Evolutionary conservation across 35 echinoderm and acorn worm genomes (phyloP).

Genomic region (Heliocidaris erythrogramma): DNA sequence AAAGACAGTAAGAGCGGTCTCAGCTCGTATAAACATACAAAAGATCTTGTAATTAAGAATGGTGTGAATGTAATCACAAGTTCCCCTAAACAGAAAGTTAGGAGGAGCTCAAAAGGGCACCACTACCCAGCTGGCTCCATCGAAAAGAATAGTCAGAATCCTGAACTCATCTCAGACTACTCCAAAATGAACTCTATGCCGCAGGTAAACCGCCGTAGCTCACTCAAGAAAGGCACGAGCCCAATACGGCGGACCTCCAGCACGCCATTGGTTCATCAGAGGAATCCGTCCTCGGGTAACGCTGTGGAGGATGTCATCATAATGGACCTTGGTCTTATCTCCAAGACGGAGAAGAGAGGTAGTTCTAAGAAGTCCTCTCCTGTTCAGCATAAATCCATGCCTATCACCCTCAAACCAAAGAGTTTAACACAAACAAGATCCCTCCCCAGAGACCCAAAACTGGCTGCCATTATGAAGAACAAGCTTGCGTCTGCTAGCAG

Average conservation of each 20-base stretch:
- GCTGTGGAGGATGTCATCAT: background rate
- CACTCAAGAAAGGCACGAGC: constrained; percentile 3
- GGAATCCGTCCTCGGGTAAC: background rate
- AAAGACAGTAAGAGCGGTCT: background rate
- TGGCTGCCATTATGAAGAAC: constrained; percentile 57
- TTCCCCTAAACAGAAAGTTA: background rate
- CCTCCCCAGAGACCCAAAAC: constrained; percentile 40
- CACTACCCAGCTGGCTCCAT: background rate
- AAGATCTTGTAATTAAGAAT: constrained; percentile 38
- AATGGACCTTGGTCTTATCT: constrained; percentile 44
- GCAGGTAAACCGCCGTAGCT: background rate
- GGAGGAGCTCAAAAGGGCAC: background rate
- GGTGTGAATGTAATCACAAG: constrained; percentile 30
- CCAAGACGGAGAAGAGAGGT: background rate
- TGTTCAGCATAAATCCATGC: constrained; percentile 80
- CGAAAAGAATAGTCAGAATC: background rate
- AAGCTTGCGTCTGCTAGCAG: constrained; percentile 48
- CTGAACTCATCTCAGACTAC: constrained; percentile 20
- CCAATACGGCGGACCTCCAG: constrained; percentile 27
- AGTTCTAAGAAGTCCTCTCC: constrained; percentile 57
- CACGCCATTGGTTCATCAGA: background rate
- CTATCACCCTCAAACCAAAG: constrained; percentile 71
- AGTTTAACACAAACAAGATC: constrained; percentile 53
- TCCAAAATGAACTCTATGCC: constrained; percentile 26
- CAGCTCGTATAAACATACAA: background rate